A percentile compares a stretch with the other conserved stretches of the same genome.
These are phyloP conservation scores for Pollachius pollachius DNA, from an alignment of 2,113 vertebrate species.

Conservation along the genomic window DNA sequence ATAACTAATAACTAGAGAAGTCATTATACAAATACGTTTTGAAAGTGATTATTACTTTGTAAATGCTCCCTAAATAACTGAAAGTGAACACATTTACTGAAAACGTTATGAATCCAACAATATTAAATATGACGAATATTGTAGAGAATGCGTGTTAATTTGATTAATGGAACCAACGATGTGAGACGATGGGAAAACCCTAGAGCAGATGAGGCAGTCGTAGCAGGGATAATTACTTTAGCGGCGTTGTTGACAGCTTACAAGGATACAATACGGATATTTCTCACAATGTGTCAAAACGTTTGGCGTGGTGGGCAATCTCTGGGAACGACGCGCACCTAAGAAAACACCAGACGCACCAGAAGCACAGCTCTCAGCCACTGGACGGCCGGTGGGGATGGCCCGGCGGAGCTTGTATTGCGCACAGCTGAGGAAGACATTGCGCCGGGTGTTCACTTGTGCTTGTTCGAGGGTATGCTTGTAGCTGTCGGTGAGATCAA, in stretches of 20 bases:
- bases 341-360: slow-evolving; percentile 82
- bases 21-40: no score
- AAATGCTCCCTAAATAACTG: no score
- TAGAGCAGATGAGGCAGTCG: background rate
- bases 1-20: no score
- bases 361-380: slow-evolving; percentile 52
- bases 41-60: no score
- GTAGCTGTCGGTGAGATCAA: slow-evolving; percentile 83
- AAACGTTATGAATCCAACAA: no score
- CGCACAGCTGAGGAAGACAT: slow-evolving; percentile 96
- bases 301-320: slow-evolving; percentile 69
- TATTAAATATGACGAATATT: no score
- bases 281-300: slow-evolving; percentile 81
- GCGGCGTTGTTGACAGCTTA: slow-evolving; percentile 57
- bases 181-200: background rate
- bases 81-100: no score
- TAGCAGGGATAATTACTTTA: slow-evolving; percentile 34
- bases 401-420: slow-evolving; percentile 48
- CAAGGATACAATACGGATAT: slow-evolving; percentile 72
- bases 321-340: slow-evolving; percentile 83
- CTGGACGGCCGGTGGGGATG: slow-evolving; percentile 48
- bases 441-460: slow-evolving; percentile 34
- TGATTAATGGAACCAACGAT: background rate
- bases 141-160: no score
- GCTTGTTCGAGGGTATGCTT: slow-evolving; percentile 13